These are phyloP conservation scores for Melanerpes formicivorus DNA, from an alignment of 2,113 vertebrate genomes.

Conservation along the genomic window DNA sequence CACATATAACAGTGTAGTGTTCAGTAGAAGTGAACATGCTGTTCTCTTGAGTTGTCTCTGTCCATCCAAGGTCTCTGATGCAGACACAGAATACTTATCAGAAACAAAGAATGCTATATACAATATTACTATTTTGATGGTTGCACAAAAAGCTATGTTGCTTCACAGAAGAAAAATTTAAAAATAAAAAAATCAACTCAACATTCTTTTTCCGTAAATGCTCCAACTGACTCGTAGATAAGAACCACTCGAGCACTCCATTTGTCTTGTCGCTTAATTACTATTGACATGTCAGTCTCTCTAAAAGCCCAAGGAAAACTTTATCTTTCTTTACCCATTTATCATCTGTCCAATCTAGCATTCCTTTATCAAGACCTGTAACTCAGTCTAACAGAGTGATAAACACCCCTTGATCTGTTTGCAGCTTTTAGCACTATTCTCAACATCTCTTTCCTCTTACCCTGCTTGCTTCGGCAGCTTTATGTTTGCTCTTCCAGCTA, in stretches of 20 bases:
- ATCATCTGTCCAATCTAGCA: neutral
- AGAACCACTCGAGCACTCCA: neutral
- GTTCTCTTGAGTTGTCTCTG: neutral
- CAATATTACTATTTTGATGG: neutral
- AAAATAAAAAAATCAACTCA: neutral
- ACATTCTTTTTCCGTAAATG: neutral
- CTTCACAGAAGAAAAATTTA: neutral
- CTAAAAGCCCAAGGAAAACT: neutral
- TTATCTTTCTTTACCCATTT: neutral
- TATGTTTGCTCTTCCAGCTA: neutral
- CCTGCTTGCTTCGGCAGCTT: neutral
- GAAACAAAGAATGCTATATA: neutral
- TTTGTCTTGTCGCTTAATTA: neutral
- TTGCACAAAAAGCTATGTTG: neutral
- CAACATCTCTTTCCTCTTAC: neutral
- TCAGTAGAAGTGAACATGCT: neutral
- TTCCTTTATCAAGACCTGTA: neutral
- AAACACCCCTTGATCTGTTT: neutral
- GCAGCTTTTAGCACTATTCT: neutral
- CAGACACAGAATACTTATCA: neutral
- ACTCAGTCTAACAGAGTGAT: neutral
- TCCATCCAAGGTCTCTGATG: neutral
- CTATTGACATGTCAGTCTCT: neutral
- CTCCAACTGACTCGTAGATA: neutral
- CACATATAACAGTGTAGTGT: neutral